Evolutionary conservation across 2,888 invertebrate genomes (phyloP), one percentile per base, ranked within the genome.

Genomic region (Hybos culiciformis): DNA sequence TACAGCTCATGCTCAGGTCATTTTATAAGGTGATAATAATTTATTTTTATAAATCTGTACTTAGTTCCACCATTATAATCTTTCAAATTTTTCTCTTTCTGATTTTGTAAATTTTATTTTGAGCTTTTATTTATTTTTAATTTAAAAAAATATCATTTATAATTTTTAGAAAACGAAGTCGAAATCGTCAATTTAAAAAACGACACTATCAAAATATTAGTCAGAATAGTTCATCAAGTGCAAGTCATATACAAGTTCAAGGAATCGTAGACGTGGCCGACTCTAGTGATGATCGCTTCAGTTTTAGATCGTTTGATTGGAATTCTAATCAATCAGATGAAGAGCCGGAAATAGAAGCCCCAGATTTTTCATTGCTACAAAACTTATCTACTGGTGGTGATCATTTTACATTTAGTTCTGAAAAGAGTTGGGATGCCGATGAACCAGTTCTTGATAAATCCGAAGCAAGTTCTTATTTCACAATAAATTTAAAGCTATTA

Each of bases 391-490:
- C 59, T 15, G 63, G 63, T 15, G 50, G 54, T 19, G 59, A 60
- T 1, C 63, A 67, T 44, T 69, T 71, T 50, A 54, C 59, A 33
- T 66, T 69, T 34, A 62, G 66, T 20, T 61, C 63, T 0, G 71
- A 71, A 44, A 67, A 67, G 47, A 59, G 60, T 40, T 71, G 70
- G 70, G 9, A 12, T 11, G 19, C 18, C n/a, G 12, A 8, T 33
- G 29, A 9, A 15, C 20, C 3, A 21, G 14, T 57, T 5, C 50
- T 61, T 2, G 56, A 62, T 14, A 63, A 56, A 5, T 56, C 55
- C 4, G 55, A 59, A 14, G 57, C 57, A 9, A 55, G 60, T 23
- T 58, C 65, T 34, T 67, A 66, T 44, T 71, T 71, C 23, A 65
- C 63, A 0, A 50, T 70, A 2, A 64, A 71, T 50, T 53, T 69